These are phyloP conservation scores for Lasiurus borealis DNA, from an alignment of 2,113 vertebrate species.

Conservation along the genomic window DNA sequence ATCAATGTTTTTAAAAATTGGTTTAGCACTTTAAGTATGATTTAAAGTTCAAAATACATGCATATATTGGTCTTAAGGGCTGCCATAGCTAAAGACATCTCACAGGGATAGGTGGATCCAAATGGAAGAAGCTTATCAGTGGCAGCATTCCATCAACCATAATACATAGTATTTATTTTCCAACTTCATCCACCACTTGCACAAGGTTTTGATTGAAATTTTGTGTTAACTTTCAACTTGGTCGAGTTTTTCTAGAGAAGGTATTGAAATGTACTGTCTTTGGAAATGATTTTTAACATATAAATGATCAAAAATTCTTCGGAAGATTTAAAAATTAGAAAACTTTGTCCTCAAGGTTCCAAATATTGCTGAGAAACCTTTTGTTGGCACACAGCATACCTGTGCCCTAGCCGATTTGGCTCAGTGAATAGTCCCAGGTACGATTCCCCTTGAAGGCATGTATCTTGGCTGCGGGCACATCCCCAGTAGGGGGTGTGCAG, in stretches of 20 bases:
- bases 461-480: too few relatives aligned
- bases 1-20: neutral
- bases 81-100: neutral
- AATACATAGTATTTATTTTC: neutral
- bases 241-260: conserved; percentile 35
- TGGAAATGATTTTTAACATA: neutral
- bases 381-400: neutral
- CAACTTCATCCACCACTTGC: neutral
- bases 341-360: conserved; percentile 32
- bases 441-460: too few relatives aligned
- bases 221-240: conserved; percentile 29
- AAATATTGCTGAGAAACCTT: neutral
- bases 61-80: neutral
- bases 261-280: neutral
- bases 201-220: neutral
- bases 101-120: neutral
- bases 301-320: conserved; percentile 16
- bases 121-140: neutral
- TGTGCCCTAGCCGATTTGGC: too few relatives aligned
- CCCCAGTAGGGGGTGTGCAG: too few relatives aligned
- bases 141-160: neutral
- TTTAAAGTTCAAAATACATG: neutral
- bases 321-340: conserved; percentile 41
- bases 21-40: neutral
- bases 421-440: too few relatives aligned